Percentiles rank a stretch among this genome's conserved stretches.
Evolutionary conservation across 2,888 invertebrate species (phyloP).

Genomic region (Germaria angustata): DNA sequence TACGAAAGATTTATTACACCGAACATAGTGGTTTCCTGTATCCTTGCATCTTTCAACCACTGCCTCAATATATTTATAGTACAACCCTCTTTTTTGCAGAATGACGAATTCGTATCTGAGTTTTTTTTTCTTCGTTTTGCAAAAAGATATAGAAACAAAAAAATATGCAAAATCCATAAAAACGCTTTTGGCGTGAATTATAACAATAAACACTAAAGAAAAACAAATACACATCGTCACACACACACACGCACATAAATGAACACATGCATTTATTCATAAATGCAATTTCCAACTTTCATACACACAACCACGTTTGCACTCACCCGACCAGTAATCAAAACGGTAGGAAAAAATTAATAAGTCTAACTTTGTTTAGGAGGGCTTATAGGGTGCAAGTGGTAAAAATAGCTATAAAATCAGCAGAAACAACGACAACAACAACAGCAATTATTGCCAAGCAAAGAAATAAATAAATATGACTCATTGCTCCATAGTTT

Average conservation of each 20-base stretch:
- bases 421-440: background rate
- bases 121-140: background rate
- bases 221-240: background rate
- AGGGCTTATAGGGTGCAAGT: conserved; percentile 59
- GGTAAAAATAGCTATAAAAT: background rate
- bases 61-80: background rate
- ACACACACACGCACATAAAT: background rate
- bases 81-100: conserved; percentile 26
- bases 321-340: background rate
- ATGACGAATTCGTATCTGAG: conserved; percentile 39
- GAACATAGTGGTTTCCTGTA: background rate
- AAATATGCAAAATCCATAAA: conserved; percentile 38
- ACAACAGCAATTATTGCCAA: background rate
- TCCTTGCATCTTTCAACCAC: background rate
- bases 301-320: background rate
- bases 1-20: background rate
- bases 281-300: background rate
- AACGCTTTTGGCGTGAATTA: conserved; percentile 66
- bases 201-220: conserved; percentile 58
- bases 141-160: conserved; percentile 24
- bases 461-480: background rate
- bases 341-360: background rate
- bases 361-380: conserved; percentile 49
- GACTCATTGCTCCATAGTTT: conserved; percentile 13
- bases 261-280: background rate